Evolutionary conservation across 2,797 vertebrate genomes (phyloP), one percentile per base, ranked within the genome.

Genomic region (Chaetophractus vellerosus): DNA sequence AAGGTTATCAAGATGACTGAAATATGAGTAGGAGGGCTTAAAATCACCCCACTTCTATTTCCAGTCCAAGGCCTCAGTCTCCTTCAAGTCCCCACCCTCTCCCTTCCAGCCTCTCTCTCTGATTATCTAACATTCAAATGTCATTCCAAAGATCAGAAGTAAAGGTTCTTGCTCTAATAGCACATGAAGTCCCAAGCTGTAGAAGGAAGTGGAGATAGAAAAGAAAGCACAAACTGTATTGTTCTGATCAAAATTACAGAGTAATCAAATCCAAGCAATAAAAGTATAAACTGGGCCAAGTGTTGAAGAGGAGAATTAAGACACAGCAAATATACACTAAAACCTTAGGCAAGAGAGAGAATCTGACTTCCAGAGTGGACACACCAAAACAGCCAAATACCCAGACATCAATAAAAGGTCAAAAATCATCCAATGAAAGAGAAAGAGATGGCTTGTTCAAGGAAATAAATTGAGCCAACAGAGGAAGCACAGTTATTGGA

Each of bases 131-230:
- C 21, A n/a, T 33, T 63, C 68, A 72, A 76, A 78, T 36, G 23
- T 10, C 79, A 23, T 75, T 64, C 80, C 81, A 52, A 69, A 92
- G 71, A 74, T 74, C 59, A 41, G 26, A 84, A 86, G 23, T 38
- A 6, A 38, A 38, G 38, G 14, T 36, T 16, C 15, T 57, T 28
- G 31, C 57, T 89, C 93, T 69, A 19, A 16, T 48, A 12, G n/a
- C 33, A 91, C 11, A 9, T 28, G 41, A 59, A 33, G 48, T 86
- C 72, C 50, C 33, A 14, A 28, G 52, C 80, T 91, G 28, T 71
- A 90, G 84, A 84, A 93, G 71, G 91, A 92, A 92, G 61, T 64
- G 21, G 52, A 83, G 9, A 64, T 26, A 69, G 83, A 80, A 36
- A 85, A 66, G 38, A 88, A 93, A 93, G 63, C 19, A 91, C 57